Evolutionary conservation across 2,113 vertebrate genomes (phyloP), one percentile per base, ranked within the genome.

Genomic region (Caranx ignobilis): DNA sequence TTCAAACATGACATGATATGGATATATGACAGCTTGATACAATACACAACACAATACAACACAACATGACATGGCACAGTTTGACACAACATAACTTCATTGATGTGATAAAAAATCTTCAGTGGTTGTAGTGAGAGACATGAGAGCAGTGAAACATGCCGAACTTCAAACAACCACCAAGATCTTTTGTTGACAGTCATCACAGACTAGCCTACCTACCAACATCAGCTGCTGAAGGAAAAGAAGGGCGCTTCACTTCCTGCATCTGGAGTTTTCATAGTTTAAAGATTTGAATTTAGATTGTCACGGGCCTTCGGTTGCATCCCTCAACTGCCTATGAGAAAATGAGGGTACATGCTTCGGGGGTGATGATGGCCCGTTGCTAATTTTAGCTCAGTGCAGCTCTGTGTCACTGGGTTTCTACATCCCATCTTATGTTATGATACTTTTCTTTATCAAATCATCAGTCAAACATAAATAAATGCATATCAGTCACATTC

Each of bases 121-220:
- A 3, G 18, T 52, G 50, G 47, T 48, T 48, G 47, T 4, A 9
- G 3, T 10, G 7, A 31, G 21, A 31, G 21, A 56, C 13, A 31
- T 31, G 31, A 15, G 54, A 31, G 54, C 6, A 31, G 26, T 12
- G 31, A 10, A 55, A 26, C n/a, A 9, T 26, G n/a, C n/a, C 11
- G n/a, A 55, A 11, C n/a, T 55, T 15, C n/a, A 55, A 55, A 55
- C 52, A 5, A 21, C 52, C 18, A 34, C 21, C 37, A 43, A 48
- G 13, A 31, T 35, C 70, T 55, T 55, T 55, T 48, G 5, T 48
- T 60, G 70, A 34, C 52, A 55, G 52, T 55, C 31, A 47, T 60
- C 69, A 48, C 56, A 72, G 16, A 12, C 32, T 47, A 34, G 45
- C n/a, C 1, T 26, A 4, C 52, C 52, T 4, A 26, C 9, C 19